A percentile compares a stretch with the other conserved stretches of the same genome.
phyloP scores from a whole-genome alignment of 1,140 invertebrate species.

The Drosophila pseudoananassae region DNA sequence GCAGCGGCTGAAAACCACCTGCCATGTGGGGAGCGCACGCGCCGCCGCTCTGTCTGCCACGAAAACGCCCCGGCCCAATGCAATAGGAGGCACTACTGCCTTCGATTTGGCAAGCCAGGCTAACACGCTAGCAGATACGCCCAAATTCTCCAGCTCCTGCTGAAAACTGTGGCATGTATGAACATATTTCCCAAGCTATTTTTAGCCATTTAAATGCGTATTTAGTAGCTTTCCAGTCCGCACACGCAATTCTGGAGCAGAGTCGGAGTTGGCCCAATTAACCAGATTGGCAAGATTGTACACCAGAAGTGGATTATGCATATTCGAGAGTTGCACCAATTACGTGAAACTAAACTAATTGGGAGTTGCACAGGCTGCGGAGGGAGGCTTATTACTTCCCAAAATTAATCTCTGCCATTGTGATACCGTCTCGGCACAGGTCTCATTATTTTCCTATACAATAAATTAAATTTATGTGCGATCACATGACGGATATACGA shows the following conservation, averaged over 20 bases:
- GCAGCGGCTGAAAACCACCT: conserved; percentile 2
- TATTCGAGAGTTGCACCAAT: conserved; percentile 22
- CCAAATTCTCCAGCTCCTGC: conserved; percentile 1
- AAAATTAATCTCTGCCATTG: conserved; percentile 57
- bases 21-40: conserved; percentile 20
- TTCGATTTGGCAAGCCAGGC: conserved; percentile 44
- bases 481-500: conserved; percentile 16
- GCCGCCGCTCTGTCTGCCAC: conserved; percentile 31
- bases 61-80: conserved; percentile 14
- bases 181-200: conserved; percentile 29
- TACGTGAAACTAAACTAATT: conserved; percentile 28
- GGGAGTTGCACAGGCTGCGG: neutral
- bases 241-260: conserved; percentile 17
- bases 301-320: conserved; percentile 36
- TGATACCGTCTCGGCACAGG: conserved; percentile 28
- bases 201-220: conserved; percentile 28
- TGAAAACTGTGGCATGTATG: neutral
- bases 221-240: neutral
- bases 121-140: conserved; percentile 21
- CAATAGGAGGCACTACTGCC: conserved; percentile 46
- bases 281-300: neutral
- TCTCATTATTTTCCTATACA: conserved; percentile 39
- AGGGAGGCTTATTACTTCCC: conserved; percentile 28
- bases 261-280: conserved; percentile 19
- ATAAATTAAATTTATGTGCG: conserved; percentile 42